phyloP scores from a whole-genome alignment of 1,140 invertebrate genomes.

The Megalopta genalis region DNA sequence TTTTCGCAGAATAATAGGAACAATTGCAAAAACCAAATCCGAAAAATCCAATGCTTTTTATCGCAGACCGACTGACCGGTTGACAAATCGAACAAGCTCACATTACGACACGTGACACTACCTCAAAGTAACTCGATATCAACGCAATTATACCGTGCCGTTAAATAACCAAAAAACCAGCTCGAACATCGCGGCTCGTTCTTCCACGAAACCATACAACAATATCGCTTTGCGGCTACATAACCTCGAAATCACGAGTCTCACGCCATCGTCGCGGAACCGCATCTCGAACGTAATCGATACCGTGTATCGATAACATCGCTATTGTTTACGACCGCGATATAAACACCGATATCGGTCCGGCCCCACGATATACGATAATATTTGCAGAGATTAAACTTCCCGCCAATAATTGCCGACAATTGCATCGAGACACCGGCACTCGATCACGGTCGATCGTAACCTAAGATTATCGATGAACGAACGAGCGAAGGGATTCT shows the following conservation, averaged over 20 bases:
- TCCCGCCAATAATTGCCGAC: slow-evolving; percentile 4
- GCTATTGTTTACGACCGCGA: neutral
- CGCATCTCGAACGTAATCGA: slow-evolving; percentile 14
- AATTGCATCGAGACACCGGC: neutral
- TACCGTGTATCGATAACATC: slow-evolving; percentile 17
- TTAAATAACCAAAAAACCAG: neutral
- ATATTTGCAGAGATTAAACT: slow-evolving; percentile 4
- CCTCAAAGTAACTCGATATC: slow-evolving; percentile 1
- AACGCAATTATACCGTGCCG: neutral
- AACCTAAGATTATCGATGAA: neutral
- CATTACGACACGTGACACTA: slow-evolving; percentile 7
- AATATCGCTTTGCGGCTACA: neutral
- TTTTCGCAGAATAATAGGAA: slow-evolving; percentile 66
- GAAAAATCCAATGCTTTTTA: neutral
- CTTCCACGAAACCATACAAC: neutral
- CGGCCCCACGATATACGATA: neutral
- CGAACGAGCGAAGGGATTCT: neutral
- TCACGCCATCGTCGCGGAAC: neutral
- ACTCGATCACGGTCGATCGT: neutral
- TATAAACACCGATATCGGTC: slow-evolving; percentile 8
- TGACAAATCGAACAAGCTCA: neutral
- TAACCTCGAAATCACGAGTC: slow-evolving; percentile 35
- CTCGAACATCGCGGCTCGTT: slow-evolving; percentile 17
- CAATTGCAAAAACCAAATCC: neutral
- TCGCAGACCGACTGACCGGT: neutral